phyloP scores from a whole-genome alignment of 2,888 invertebrate species.

The Pyrocoelia pectoralis region DNA sequence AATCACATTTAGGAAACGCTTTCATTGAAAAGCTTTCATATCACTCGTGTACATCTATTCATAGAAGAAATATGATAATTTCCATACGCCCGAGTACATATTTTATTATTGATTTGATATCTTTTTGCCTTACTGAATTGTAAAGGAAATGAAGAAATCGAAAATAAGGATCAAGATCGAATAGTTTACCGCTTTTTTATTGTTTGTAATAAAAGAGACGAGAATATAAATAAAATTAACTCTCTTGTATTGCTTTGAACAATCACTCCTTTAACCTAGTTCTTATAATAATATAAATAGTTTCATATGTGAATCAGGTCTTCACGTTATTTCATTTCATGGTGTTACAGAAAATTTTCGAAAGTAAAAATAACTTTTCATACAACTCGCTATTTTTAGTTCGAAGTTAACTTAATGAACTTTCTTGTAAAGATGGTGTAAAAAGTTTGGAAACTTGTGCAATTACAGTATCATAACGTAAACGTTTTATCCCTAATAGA shows the following conservation, averaged over 20 bases:
- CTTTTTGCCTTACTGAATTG: constrained; percentile 11
- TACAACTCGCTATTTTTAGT: constrained; percentile 2
- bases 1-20: not conserved
- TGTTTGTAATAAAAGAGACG: no score
- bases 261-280: no score
- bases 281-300: no score
- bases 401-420: constrained; percentile 4
- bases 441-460: not conserved
- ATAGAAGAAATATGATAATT: not conserved
- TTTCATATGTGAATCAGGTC: not conserved
- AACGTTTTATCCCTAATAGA: constrained; percentile 2
- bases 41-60: not conserved
- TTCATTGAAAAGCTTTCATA: not conserved
- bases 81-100: not conserved
- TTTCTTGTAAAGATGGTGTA: not conserved
- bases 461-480: constrained; percentile 11
- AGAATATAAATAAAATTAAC: no score
- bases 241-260: no score
- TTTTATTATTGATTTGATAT: constrained; percentile 1
- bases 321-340: not conserved
- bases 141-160: constrained; percentile 10
- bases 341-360: not conserved
- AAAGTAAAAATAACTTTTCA: constrained; percentile 1
- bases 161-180: not conserved
- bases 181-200: no score